A percentile compares a stretch with the other conserved stretches of the same genome.
Conservation (phyloP, 2,113 vertebrate species). For the Istiophorus platypterus region DNA sequence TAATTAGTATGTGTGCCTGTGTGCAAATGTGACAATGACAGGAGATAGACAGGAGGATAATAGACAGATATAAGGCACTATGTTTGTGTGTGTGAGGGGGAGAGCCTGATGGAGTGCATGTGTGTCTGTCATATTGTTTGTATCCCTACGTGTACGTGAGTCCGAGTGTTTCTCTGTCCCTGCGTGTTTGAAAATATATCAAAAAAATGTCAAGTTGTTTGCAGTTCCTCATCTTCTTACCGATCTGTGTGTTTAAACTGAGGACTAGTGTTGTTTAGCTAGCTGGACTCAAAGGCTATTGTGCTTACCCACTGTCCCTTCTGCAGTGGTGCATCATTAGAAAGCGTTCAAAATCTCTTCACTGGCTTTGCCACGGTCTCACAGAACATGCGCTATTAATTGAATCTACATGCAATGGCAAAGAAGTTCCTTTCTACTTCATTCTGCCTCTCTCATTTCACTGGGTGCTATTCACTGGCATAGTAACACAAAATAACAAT, state of each 20-base stretch:
- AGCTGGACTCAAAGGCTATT: not conserved
- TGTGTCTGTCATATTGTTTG: not conserved
- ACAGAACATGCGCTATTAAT: not conserved
- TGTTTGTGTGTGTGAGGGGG: not conserved
- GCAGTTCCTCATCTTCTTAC: conserved; percentile 20
- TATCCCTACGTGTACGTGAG: not conserved
- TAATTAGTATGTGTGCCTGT: not conserved
- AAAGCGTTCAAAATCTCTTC: conserved; percentile 15
- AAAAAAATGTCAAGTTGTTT: conserved; percentile 40
- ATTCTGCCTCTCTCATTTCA: not conserved
- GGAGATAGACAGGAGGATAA: not conserved
- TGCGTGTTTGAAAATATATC: conserved; percentile 21
- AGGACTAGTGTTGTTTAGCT: not conserved
- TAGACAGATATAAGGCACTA: not conserved
- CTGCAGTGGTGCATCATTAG: conserved; percentile 24
- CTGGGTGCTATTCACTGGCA: not conserved
- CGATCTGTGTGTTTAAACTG: conserved; percentile 12
- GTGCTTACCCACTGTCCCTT: conserved; percentile 9
- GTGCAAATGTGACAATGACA: conserved; percentile 7
- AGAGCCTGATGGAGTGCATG: not conserved
- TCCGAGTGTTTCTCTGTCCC: not conserved
- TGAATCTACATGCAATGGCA: not conserved
- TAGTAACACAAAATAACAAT: not conserved
- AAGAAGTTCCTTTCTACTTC: not conserved
- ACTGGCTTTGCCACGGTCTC: not conserved